Conservation (phyloP, 2,797 vertebrate genomes). For the Hafferia zeledoni region DNA sequence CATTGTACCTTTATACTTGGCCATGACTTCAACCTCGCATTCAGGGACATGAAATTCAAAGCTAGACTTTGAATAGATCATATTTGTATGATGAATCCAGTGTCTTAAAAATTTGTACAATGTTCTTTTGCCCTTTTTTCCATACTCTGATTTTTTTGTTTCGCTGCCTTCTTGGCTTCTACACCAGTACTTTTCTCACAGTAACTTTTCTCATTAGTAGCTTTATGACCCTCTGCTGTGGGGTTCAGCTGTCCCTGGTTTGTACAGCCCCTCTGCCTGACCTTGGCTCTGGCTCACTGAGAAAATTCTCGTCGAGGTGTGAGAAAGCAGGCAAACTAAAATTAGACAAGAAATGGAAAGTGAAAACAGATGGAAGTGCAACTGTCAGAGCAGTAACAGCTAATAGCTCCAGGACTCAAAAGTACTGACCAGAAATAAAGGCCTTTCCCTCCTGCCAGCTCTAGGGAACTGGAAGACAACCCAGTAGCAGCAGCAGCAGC, state of each 20-base stretch:
- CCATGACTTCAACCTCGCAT: neutral
- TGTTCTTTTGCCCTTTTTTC: neutral
- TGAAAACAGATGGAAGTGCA: constrained; percentile 38
- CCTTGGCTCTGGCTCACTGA: constrained; percentile 18
- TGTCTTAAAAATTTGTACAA: neutral
- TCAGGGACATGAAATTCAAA: neutral
- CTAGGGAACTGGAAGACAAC: neutral
- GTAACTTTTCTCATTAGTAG: neutral
- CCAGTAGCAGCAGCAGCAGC: neutral
- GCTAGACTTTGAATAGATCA: neutral
- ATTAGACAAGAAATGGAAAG: constrained; percentile 22
- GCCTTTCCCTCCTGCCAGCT: neutral
- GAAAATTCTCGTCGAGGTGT: constrained; percentile 41
- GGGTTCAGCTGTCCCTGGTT: neutral
- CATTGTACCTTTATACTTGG: neutral
- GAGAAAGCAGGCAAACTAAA: constrained; percentile 6
- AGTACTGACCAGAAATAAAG: neutral
- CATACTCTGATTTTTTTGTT: neutral
- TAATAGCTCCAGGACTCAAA: neutral
- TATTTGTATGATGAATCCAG: neutral
- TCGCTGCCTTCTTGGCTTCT: neutral
- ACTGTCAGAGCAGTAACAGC: neutral
- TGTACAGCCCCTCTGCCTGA: neutral
- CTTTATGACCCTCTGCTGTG: neutral
- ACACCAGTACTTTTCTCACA: neutral